Evolutionary conservation across 2,113 vertebrate species (phyloP).

Genomic region (Burhinus bistriatus): DNA sequence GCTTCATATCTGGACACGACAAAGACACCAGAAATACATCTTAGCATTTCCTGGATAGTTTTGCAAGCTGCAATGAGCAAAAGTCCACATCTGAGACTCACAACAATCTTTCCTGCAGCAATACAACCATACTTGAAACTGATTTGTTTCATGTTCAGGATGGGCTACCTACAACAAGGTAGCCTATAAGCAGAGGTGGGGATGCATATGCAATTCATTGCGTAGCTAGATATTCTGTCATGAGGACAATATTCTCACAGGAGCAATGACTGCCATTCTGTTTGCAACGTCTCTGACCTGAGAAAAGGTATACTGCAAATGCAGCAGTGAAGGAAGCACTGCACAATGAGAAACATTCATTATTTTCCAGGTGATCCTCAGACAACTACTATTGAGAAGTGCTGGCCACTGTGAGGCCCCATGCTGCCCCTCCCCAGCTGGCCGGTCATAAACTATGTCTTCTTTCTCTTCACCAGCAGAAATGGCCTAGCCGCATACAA

Average conservation of each 20-base stretch:
- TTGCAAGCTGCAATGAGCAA: neutral
- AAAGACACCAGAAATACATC: neutral
- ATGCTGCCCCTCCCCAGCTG: neutral
- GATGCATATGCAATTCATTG: neutral
- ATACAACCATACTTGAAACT: neutral
- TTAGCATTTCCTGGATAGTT: neutral
- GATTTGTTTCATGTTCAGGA: neutral
- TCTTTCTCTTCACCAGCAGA: neutral
- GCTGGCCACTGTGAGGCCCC: neutral
- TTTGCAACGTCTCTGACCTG: neutral
- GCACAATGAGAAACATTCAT: neutral
- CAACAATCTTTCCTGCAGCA: neutral
- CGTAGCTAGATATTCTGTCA: neutral
- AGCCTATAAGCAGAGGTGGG: neutral
- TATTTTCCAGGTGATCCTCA: neutral
- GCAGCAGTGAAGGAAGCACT: neutral
- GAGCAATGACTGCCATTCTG: neutral
- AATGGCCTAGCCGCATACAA: neutral
- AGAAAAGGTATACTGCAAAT: neutral
- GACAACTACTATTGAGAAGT: neutral
- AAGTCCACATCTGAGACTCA: neutral
- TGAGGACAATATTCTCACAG: rapidly evolving
- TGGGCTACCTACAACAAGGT: neutral
- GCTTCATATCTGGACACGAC: neutral
- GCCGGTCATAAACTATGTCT: rapidly evolving